These are phyloP conservation scores for Bombus soroeensis DNA, from an alignment of 1,140 invertebrate species.

Conservation along the genomic window DNA sequence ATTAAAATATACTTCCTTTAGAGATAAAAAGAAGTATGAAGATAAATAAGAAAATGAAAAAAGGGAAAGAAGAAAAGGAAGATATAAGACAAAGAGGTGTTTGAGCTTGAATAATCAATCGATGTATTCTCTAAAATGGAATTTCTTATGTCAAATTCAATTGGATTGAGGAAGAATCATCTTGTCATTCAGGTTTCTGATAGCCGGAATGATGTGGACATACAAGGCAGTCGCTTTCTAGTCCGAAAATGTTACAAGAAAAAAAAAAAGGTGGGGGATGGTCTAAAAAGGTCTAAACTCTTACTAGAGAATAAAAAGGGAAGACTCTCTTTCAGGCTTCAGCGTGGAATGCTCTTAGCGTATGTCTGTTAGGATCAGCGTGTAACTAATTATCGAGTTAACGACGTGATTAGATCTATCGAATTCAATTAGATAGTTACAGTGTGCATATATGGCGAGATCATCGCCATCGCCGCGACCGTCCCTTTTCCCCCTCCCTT, in stretches of 20 bases:
- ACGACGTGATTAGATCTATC: slow-evolving; percentile 67
- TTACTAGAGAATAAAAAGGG: neutral
- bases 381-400: slow-evolving; percentile 66
- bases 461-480: slow-evolving; percentile 35
- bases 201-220: neutral
- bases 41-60: neutral
- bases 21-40: slow-evolving; percentile 6
- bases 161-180: slow-evolving; percentile 2
- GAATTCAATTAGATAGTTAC: slow-evolving; percentile 62
- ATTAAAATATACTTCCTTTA: slow-evolving; percentile 17
- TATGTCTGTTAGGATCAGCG: slow-evolving; percentile 53
- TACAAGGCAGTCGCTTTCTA: slow-evolving; percentile 40
- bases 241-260: slow-evolving; percentile 26
- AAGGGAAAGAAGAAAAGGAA: neutral
- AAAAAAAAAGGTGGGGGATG: neutral
- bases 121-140: slow-evolving; percentile 15
- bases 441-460: slow-evolving; percentile 50
- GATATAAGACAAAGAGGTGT: neutral
- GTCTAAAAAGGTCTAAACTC: slow-evolving; percentile 19
- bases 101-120: slow-evolving; percentile 28
- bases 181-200: neutral
- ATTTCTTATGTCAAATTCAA: neutral
- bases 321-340: slow-evolving; percentile 50
- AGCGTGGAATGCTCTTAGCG: slow-evolving; percentile 54
- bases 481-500: slow-evolving; percentile 50